Evolutionary conservation across 2,797 vertebrate species (phyloP).

Genomic region (Nannoperca obscura): DNA sequence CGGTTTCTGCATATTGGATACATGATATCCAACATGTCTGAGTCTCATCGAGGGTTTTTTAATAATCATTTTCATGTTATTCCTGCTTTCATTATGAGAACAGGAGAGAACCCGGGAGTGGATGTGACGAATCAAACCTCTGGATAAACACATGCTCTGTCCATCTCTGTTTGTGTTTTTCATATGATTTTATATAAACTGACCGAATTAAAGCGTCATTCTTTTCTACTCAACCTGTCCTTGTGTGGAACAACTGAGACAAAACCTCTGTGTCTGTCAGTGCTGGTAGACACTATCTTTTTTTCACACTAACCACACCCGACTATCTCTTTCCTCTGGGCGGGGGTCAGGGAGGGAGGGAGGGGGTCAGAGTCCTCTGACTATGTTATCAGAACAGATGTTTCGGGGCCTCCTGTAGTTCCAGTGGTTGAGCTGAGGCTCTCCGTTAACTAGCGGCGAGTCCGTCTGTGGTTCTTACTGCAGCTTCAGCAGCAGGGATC

Average conservation of each 20-base stretch:
- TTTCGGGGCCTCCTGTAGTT: too few species aligned
- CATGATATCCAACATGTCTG: neutral
- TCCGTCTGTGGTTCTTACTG: neutral
- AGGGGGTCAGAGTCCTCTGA: too few species aligned
- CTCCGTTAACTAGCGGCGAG: neutral
- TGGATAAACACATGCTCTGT: too few species aligned
- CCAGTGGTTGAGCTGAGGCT: too few species aligned
- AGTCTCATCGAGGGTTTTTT: neutral
- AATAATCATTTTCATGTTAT: neutral
- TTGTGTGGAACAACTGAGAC: neutral
- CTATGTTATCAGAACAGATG: too few species aligned
- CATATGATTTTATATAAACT: neutral
- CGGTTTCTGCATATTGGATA: neutral
- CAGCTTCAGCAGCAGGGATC: neutral
- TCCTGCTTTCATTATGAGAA: neutral
- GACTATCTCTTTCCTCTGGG: too few species aligned
- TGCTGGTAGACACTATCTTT: too few species aligned
- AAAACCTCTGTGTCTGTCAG: too few species aligned
- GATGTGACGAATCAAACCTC: neutral
- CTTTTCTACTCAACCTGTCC: slow-evolving; percentile 17
- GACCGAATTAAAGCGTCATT: slow-evolving; percentile 14
- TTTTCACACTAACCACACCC: too few species aligned
- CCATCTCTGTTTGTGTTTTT: slow-evolving; percentile 14
- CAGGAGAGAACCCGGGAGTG: neutral
- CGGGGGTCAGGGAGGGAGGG: too few species aligned